Base-by-base conservation (phyloP, 2,113 vertebrate genomes). In the Erinaceus europaeus region DNA sequence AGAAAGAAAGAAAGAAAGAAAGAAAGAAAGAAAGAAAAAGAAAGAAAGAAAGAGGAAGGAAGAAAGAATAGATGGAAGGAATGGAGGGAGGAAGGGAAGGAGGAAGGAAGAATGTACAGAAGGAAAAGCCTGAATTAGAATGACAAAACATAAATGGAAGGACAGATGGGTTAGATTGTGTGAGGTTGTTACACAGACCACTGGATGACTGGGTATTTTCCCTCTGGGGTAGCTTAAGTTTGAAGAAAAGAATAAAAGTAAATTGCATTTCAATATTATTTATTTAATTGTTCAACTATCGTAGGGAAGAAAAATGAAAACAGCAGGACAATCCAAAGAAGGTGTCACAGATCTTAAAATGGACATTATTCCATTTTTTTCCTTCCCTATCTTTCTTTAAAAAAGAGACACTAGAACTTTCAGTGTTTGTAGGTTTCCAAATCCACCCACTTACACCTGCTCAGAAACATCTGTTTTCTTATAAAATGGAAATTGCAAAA, bases 391-490 rank as follows among this genome's bases (percentile, higher is more conserved):
- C 10, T 42, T 80, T 71, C 21, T 86, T 83, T 29, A 32, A 72
- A n/a, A 81, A 81, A 82, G 23, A 72, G 52, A 71, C 36, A 91
- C 14, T 71, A 83, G 93, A 92, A 46, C 38, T 76, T 91, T 87
- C 27, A 52, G 61, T 57, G 42, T 86, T 86, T 78, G 21, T 34
- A 74, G 73, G 55, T 84, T 91, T 92, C 74, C 77, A 81, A 90
- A 79, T 82, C 89, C 69, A 72, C 86, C 89, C 84, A 93, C 90
- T 77, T 82, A 91, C 77, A 90, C 92, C 84, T 92, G 89, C 78
- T 84, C 50, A 79, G 89, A 94, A 92, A 93, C 92, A 93, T 90
- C 93, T 95, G 89, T 89, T 92, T 95, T 86, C 74, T 89, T 91
- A 29, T 85, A 90, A 93, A 92, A 89, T 79, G 55, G 90, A 93